A percentile compares a stretch with the other conserved stretches of the same genome.
Evolutionary conservation across 2,888 invertebrate species (phyloP).

Genomic region (Desoria tigrina): DNA sequence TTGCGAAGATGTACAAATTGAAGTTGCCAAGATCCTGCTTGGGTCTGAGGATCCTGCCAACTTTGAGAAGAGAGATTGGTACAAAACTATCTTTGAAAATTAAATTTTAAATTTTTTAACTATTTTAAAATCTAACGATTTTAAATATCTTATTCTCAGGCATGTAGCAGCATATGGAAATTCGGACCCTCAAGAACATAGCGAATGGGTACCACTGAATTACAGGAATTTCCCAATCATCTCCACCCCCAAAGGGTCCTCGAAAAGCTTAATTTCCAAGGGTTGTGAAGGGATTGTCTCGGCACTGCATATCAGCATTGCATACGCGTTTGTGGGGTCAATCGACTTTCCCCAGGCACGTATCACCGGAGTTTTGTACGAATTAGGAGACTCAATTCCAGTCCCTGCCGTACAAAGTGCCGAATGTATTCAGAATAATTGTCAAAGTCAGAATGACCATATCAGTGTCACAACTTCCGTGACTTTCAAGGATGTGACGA

Average conservation of each 20-base stretch:
- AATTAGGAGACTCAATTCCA: slow-evolving; percentile 45
- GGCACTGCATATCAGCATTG: slow-evolving; percentile 57
- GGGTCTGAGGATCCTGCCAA: slow-evolving; percentile 25
- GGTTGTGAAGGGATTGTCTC: slow-evolving; percentile 57
- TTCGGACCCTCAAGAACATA: slow-evolving; percentile 56
- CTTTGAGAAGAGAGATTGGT: slow-evolving; percentile 20
- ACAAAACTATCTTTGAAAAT: not conserved
- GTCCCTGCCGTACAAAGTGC: slow-evolving; percentile 23
- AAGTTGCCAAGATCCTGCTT: slow-evolving; percentile 35
- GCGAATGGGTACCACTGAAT: slow-evolving; percentile 61
- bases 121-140: not conserved
- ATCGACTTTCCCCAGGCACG: slow-evolving; percentile 60
- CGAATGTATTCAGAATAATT: not conserved
- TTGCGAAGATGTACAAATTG: slow-evolving; percentile 35
- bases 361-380: slow-evolving; percentile 57
- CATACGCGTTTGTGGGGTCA: slow-evolving; percentile 61
- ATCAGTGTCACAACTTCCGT: slow-evolving; percentile 57
- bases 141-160: not conserved
- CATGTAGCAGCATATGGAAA: slow-evolving; percentile 62
- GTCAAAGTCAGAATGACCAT: slow-evolving; percentile 51
- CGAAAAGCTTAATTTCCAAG: slow-evolving; percentile 47
- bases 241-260: slow-evolving; percentile 18
- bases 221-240: slow-evolving; percentile 21
- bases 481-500: slow-evolving; percentile 61
- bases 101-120: not conserved